These are phyloP conservation scores for Poecilia gillii DNA, from an alignment of 2,797 vertebrate species.

Conservation along the genomic window DNA sequence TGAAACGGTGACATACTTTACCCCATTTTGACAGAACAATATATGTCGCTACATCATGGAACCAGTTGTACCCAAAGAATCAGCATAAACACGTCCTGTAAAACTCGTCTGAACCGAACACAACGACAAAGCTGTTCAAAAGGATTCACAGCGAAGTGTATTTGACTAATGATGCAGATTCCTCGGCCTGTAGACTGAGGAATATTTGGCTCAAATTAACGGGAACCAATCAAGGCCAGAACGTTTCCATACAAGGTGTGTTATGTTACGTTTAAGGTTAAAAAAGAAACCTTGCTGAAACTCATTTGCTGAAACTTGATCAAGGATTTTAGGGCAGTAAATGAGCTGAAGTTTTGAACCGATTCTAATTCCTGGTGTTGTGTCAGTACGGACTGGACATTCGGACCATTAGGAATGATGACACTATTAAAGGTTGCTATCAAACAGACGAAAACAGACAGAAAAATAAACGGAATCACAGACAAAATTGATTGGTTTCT, in stretches of 20 bases:
- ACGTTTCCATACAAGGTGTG: background rate
- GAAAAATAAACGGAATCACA: too few relatives aligned
- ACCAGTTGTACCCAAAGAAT: conserved; percentile 5
- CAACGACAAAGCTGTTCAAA: background rate
- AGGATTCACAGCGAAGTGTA: background rate
- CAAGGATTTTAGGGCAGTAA: background rate
- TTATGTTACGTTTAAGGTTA: background rate
- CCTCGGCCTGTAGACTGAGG: too few relatives aligned
- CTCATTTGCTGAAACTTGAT: background rate
- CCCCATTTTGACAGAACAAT: conserved; percentile 15
- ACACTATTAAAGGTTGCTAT: background rate
- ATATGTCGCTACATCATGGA: conserved; percentile 8
- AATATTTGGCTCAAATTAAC: background rate
- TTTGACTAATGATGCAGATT: background rate
- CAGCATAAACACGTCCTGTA: conserved; percentile 7
- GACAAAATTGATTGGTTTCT: too few relatives aligned
- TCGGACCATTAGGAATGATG: background rate
- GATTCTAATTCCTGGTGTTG: background rate
- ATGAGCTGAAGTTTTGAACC: background rate
- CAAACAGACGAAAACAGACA: too few relatives aligned
- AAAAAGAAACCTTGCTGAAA: background rate
- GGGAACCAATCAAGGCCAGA: background rate
- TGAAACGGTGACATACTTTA: conserved; percentile 20
- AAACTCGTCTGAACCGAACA: background rate
- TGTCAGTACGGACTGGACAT: background rate